Conservation (phyloP, 2,888 invertebrate genomes). For the Cosmopolites sordidus region DNA sequence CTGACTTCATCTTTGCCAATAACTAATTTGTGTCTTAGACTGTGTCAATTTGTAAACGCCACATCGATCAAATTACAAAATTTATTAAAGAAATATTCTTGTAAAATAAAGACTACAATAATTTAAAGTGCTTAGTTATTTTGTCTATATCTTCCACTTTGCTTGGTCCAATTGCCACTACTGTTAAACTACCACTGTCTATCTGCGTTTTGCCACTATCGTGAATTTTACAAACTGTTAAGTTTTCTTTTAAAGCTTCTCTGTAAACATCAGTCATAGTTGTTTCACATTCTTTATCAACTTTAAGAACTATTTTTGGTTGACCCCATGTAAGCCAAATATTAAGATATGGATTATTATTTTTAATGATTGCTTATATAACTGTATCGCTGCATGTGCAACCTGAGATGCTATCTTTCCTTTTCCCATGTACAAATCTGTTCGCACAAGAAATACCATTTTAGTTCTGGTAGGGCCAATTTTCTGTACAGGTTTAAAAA, state of each 20-base stretch:
- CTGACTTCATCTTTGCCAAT: conserved; percentile 15
- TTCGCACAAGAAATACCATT: conserved; percentile 71
- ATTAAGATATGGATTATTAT: conserved; percentile 50
- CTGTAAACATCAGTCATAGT: conserved; percentile 52
- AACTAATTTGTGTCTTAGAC: conserved; percentile 24
- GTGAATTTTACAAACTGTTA: conserved; percentile 56
- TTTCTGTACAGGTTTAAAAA: conserved; percentile 8
- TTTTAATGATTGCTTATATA: conserved; percentile 55
- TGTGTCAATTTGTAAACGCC: conserved; percentile 27
- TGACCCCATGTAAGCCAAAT: conserved; percentile 65
- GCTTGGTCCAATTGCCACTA: conserved; percentile 72
- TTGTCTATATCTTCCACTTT: conserved; percentile 54
- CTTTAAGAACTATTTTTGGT: conserved; percentile 69
- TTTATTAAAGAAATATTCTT: conserved; percentile 31
- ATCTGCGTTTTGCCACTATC: conserved; percentile 75
- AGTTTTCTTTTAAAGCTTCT: conserved; percentile 51
- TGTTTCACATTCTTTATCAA: conserved; percentile 48
- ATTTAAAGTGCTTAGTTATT: conserved; percentile 61
- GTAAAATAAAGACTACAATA: conserved; percentile 49
- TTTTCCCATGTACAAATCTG: conserved; percentile 70
- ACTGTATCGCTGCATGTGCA: conserved; percentile 71
- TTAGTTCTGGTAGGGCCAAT: conserved; percentile 45
- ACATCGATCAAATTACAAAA: conserved; percentile 34
- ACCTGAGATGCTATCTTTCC: conserved; percentile 79
- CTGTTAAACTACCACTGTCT: conserved; percentile 62